These are phyloP conservation scores for Pomatostomus ruficeps DNA, from an alignment of 2,113 vertebrate species.

Conservation along the genomic window DNA sequence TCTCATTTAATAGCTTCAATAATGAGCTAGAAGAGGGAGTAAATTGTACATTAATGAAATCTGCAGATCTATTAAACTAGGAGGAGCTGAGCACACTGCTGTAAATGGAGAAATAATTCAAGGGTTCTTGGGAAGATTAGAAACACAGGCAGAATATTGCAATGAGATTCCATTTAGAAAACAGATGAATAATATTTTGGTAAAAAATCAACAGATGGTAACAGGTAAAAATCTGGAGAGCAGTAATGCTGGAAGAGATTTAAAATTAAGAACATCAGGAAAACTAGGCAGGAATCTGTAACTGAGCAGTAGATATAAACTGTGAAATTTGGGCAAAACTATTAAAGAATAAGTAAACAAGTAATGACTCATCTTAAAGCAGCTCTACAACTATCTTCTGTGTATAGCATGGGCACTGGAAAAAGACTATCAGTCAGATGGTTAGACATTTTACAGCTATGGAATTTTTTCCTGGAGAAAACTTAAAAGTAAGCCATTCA, in stretches of 20 bases:
- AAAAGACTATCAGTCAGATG: background rate
- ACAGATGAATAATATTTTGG: background rate
- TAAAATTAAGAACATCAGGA: background rate
- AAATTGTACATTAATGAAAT: conserved; percentile 67
- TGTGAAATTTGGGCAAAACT: background rate
- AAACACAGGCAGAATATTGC: conserved; percentile 38
- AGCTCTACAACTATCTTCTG: background rate
- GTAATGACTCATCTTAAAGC: background rate
- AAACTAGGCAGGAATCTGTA: background rate
- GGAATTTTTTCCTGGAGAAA: background rate
- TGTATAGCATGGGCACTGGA: background rate
- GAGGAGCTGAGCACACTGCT: conserved; percentile 45
- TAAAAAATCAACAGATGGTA: background rate
- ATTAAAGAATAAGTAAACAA: background rate
- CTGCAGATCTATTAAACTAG: conserved; percentile 64
- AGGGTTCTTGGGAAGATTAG: conserved; percentile 35
- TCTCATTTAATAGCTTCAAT: conserved; percentile 65
- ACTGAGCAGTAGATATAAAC: background rate
- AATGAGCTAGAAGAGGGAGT: conserved; percentile 67
- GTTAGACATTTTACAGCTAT: background rate
- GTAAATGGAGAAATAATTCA: conserved; percentile 58
- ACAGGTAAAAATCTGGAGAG: background rate
- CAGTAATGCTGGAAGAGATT: background rate
- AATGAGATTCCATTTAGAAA: conserved; percentile 24
- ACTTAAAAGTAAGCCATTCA: background rate